phyloP scores from a whole-genome alignment of 2,888 invertebrate genomes.

The Cinara cedri region DNA sequence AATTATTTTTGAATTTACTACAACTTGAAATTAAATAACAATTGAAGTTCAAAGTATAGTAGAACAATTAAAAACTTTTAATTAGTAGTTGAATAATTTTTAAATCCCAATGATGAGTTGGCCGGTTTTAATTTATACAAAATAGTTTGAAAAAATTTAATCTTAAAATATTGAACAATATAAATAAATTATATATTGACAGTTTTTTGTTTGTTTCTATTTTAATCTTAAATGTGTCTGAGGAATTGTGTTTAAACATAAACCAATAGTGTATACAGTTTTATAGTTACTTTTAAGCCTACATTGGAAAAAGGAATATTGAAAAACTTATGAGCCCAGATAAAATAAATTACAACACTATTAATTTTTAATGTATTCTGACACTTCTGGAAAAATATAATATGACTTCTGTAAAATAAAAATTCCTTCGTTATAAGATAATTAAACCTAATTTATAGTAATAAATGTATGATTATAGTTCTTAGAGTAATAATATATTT shows the following conservation, averaged over 20 bases:
- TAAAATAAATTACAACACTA: not conserved
- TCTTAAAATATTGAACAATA: too few species aligned
- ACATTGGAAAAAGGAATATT: not conserved
- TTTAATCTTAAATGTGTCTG: not conserved
- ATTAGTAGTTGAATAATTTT: not conserved
- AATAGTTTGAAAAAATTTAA: constrained; percentile 18
- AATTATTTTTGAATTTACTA: too few species aligned
- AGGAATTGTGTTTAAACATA: not conserved
- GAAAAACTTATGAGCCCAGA: too few species aligned
- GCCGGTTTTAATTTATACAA: constrained; percentile 3
- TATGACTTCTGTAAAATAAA: not conserved
- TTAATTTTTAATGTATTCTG: too few species aligned
- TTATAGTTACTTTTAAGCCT: not conserved
- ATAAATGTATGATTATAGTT: not conserved
- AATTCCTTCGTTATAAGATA: constrained; percentile 1
- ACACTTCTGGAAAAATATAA: not conserved
- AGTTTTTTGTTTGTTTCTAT: too few species aligned
- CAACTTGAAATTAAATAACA: too few species aligned
- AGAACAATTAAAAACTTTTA: too few species aligned
- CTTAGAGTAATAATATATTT: not conserved
- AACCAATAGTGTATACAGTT: not conserved
- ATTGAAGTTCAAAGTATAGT: too few species aligned
- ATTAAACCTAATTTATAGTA: not conserved
- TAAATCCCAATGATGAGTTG: not conserved
- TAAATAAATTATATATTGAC: not conserved